Conservation (phyloP, 2,797 vertebrate species). For the Silurus lanzhouensis region DNA sequence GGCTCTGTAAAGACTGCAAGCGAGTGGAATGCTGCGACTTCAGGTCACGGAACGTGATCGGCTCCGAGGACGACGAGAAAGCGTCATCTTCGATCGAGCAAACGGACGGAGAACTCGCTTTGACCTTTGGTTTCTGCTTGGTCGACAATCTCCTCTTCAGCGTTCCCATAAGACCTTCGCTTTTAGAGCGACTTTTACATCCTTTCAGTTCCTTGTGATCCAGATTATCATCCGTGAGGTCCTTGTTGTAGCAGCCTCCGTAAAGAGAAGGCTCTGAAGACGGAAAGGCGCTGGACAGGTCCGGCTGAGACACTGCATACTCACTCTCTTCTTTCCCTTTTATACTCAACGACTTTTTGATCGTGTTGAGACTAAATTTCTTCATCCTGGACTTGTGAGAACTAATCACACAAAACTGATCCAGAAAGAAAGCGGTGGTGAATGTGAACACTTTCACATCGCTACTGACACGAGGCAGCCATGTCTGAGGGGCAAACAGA, state of each 20-base stretch:
- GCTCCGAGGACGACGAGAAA: constrained; percentile 84
- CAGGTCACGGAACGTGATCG: constrained; percentile 80
- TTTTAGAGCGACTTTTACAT: constrained; percentile 80
- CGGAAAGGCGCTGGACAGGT: constrained; percentile 75
- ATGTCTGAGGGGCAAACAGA: constrained; percentile 34
- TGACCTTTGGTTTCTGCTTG: constrained; percentile 84
- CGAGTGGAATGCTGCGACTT: constrained; percentile 78
- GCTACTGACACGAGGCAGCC: constrained; percentile 32
- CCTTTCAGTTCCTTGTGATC: constrained; percentile 77
- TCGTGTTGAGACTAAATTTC: constrained; percentile 89
- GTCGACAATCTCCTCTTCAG: constrained; percentile 83
- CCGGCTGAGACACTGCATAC: constrained; percentile 77
- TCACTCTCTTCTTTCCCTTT: constrained; percentile 86
- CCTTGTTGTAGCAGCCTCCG: constrained; percentile 82
- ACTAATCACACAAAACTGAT: constrained; percentile 34
- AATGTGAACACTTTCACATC: constrained; percentile 44
- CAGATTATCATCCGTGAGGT: constrained; percentile 76
- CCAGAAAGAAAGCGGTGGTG: constrained; percentile 30
- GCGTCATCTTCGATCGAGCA: constrained; percentile 79
- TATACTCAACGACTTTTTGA: constrained; percentile 86
- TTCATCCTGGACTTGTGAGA: constrained; percentile 79
- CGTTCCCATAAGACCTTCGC: constrained; percentile 85
- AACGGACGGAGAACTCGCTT: constrained; percentile 74
- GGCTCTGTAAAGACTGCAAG: constrained; percentile 80
- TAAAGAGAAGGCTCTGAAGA: constrained; percentile 82